Base-by-base conservation (phyloP, 1,140 invertebrate genomes). In the Papilio aristodemus region DNA sequence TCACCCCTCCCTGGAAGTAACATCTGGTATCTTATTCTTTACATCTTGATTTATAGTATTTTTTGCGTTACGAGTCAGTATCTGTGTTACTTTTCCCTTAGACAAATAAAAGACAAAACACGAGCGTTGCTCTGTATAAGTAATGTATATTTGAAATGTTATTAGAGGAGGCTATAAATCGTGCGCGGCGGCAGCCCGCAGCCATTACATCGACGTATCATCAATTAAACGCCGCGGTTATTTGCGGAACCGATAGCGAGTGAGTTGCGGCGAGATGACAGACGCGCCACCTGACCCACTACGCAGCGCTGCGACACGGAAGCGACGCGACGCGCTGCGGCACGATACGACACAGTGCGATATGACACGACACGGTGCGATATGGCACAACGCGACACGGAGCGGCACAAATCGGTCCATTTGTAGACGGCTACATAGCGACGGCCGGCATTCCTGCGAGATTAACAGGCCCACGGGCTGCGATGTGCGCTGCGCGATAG, bases 311-410 rank as follows among this genome's bases (percentile, higher is more conserved):
- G n/a, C 27, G 27, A 68, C 66, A 57, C 57, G 57, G 66, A 54
- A 46, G 66, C 37, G 66, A 36, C 66, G 66, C 25, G 66, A 68
- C 57, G 50, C 50, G 66, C 39, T 39, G 36, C 66, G 66, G 58
- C 57, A 68, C 50, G 46, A 22, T 7, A 14, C 41, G 41, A 43
- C n/a, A 17, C 50, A 5, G 9, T n/a, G 50, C 22, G 9, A n/a
- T n/a, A n/a, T n/a, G n/a, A 4, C n/a, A 41, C 10, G n/a, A 13
- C 39, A 41, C 54, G 25, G 22, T 14, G 22, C 25, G 22, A 10
- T 22, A 19, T 6, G 6, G 17, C 17, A 2, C 14, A 46, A 9
- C 9, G 19, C 43, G n/a, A n/a, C 8, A 13, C 38, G 10, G 8
- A n/a, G 19, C n/a, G n/a, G n/a, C 43, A 19, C 17, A 46, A 19